phyloP scores from a whole-genome alignment of 1,140 invertebrate genomes.

The Drosophila bifasciata region DNA sequence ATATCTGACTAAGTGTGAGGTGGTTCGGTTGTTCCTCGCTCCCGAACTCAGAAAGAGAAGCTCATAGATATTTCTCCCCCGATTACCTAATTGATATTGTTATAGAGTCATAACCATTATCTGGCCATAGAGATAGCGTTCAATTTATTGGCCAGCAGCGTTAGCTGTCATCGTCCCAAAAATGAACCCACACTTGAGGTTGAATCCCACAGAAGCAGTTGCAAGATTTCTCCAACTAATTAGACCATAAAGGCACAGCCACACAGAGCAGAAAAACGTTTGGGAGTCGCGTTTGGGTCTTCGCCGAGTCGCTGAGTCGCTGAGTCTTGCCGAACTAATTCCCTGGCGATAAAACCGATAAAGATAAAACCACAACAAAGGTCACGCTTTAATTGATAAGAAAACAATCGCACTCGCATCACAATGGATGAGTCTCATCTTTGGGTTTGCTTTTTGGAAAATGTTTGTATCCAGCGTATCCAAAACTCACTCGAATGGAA shows the following conservation, averaged over 20 bases:
- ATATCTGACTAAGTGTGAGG: constrained; percentile 44
- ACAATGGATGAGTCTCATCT: constrained; percentile 5
- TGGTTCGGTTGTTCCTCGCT: constrained; percentile 8
- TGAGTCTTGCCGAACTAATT: constrained; percentile 68
- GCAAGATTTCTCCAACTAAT: constrained; percentile 73
- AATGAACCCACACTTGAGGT: constrained; percentile 40
- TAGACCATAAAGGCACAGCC: constrained; percentile 69
- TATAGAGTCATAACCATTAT: constrained; percentile 58
- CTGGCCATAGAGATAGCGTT: constrained; percentile 41
- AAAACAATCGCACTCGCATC: constrained; percentile 53
- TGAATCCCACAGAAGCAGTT: neutral
- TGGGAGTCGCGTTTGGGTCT: no score
- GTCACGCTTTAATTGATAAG: constrained; percentile 82
- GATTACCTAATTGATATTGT: constrained; percentile 63
- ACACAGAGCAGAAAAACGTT: no score
- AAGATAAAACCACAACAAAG: constrained; percentile 79
- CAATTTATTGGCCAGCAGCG: constrained; percentile 53
- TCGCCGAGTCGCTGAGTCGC: no score
- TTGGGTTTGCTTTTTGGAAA: constrained; percentile 27
- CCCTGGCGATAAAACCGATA: constrained; percentile 34
- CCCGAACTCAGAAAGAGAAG: neutral
- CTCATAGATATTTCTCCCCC: constrained; percentile 53
- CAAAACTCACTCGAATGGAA: constrained; percentile 65
- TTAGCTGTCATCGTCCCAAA: constrained; percentile 65
- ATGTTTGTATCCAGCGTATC: constrained; percentile 27